Percentiles rank a stretch among this genome's conserved stretches.
Evolutionary conservation across 92 coral and sea anemone genomes (phyloP).

Genomic region (Phymanthus crucifer): DNA sequence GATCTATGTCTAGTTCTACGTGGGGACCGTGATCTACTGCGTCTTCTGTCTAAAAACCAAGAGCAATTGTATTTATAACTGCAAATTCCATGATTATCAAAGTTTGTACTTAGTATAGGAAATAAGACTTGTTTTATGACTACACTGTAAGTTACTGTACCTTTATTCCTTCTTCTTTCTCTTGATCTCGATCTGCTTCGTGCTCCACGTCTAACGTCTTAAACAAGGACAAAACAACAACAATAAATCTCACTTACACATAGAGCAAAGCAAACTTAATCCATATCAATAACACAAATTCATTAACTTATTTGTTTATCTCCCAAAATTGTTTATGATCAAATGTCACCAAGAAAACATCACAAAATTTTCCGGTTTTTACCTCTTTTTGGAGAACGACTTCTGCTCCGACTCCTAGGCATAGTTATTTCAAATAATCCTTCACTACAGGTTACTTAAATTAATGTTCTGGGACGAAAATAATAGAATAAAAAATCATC

Average conservation of each 20-base stretch:
- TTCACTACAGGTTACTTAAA: not conserved
- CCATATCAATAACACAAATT: no score
- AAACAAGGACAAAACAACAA: not conserved
- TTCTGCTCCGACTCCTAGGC: constrained; percentile 36
- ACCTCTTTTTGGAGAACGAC: constrained; percentile 37
- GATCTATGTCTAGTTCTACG: constrained; percentile 56
- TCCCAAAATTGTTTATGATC: constrained; percentile 2
- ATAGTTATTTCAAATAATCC: not conserved
- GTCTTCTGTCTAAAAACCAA: constrained; percentile 49
- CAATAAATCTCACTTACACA: not conserved
- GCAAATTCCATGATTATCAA: not conserved
- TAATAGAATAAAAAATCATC: not conserved
- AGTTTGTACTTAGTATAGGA: not conserved
- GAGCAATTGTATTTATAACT: not conserved
- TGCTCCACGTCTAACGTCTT: constrained; percentile 51
- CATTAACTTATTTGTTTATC: constrained; percentile 4
- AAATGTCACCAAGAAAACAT: not conserved
- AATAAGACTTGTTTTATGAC: not conserved
- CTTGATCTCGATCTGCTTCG: constrained; percentile 85
- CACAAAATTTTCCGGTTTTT: not conserved
- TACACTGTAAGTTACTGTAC: constrained; percentile 22
- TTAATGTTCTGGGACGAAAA: not conserved
- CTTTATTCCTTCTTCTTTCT: constrained; percentile 72
- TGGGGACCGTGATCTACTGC: constrained; percentile 72
- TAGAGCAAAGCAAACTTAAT: no score